Evolutionary conservation across 2,888 invertebrate species (phyloP), one percentile per base, ranked within the genome.

Genomic region (Drosophila limbata): DNA sequence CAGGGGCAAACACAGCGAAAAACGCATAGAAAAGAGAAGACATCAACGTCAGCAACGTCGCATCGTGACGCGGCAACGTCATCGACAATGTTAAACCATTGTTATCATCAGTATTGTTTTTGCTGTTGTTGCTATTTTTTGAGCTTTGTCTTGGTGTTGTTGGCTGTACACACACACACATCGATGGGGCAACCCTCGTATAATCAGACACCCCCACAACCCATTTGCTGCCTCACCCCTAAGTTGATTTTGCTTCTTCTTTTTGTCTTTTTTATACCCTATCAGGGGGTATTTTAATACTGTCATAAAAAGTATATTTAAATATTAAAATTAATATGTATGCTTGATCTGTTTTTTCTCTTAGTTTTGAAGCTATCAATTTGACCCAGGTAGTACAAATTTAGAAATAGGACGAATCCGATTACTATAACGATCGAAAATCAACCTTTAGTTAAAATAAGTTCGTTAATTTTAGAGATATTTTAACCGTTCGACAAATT

Each of bases 31-130:
- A 62, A 59, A 55, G 50, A 59, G 67, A 79, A 82, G 83, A 88
- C 69, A 82, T 84, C 83, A 83, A 87, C 81, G 84, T 81, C 82
- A 81, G 77, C 84, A 79, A 51, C 63, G 59, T 61, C 44, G 61
- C 73, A 2, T 8, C 28, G 28, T 8, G 65, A 17, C 35, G n/a
- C 53, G 33, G 51, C 79, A 80, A 65, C 69, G 79, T 79, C 85
- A 83, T 77, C 66, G 66, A 63, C 66, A 61, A 51, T 59, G 61
- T 55, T 47, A 55, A 62, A 19, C 45, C 62, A 62, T 64, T 70
- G 66, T 71, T 68, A 59, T 66, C 31, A 31, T 47, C 15, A 15
- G 39, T 17, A 62, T 62, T 62, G 65, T 67, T 78, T 63, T 44
- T 33, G 35, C 33, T 67, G 59, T 50, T 73, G 63, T 5, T 39